Percentiles rank a stretch among this genome's conserved stretches.
phyloP scores from a whole-genome alignment of 2,888 invertebrate species.

The Myopa tessellatipennis region DNA sequence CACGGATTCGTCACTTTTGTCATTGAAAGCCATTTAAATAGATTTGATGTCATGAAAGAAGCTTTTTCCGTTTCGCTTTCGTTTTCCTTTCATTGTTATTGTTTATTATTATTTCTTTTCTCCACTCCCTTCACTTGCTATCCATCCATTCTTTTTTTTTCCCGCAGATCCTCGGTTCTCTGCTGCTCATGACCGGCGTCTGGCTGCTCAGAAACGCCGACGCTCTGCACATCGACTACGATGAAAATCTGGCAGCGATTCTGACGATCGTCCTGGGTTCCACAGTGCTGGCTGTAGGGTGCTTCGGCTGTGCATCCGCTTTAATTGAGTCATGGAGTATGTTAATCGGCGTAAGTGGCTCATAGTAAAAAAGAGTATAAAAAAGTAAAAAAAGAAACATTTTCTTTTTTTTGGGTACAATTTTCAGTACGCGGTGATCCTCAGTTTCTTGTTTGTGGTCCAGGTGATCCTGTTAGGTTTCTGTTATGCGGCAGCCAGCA shows the following conservation, averaged over 20 bases:
- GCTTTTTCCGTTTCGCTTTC: too few species aligned
- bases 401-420: neutral
- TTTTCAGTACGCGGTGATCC: constrained; percentile 57
- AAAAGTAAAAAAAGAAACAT: neutral
- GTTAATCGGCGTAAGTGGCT: constrained; percentile 56
- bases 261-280: constrained; percentile 57
- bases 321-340: constrained; percentile 53
- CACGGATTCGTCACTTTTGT: too few species aligned
- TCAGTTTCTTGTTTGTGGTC: constrained; percentile 56
- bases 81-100: too few species aligned
- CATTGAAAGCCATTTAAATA: neutral
- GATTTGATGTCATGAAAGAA: neutral
- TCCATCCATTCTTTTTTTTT: neutral
- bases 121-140: neutral
- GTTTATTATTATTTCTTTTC: too few species aligned
- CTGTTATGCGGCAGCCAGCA: constrained; percentile 53
- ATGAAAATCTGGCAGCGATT: constrained; percentile 55
- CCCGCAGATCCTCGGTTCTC: constrained; percentile 54
- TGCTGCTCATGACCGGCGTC: constrained; percentile 58
- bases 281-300: constrained; percentile 52
- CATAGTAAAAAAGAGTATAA: neutral
- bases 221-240: constrained; percentile 51
- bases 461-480: constrained; percentile 59
- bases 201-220: constrained; percentile 57
- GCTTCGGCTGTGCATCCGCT: constrained; percentile 54